phyloP scores from a whole-genome alignment of 2,797 vertebrate species.

The Pseudochirops corinnae region DNA sequence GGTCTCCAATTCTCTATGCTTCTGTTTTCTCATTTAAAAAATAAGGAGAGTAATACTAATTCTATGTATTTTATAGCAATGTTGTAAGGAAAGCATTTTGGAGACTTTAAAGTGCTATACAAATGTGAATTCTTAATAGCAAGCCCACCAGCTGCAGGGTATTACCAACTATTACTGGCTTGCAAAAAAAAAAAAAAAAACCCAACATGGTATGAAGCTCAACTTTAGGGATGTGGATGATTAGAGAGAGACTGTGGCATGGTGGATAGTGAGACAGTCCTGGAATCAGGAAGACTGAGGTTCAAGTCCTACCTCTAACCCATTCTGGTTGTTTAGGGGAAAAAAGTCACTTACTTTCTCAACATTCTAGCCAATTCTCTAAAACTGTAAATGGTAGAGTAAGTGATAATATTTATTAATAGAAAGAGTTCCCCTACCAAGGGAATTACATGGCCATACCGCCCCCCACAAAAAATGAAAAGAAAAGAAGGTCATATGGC shows the following conservation, averaged over 20 bases:
- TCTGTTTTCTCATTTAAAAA: background rate
- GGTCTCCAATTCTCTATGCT: conserved; percentile 1
- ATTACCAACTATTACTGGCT: background rate
- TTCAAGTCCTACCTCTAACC: background rate
- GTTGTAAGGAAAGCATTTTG: background rate
- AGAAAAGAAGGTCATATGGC: background rate
- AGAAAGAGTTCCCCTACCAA: background rate
- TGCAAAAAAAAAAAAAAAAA: background rate
- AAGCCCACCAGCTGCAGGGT: background rate
- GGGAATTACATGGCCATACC: background rate
- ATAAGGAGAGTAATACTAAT: background rate
- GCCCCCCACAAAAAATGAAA: background rate
- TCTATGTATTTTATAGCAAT: background rate
- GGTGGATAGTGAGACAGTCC: background rate
- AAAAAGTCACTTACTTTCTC: background rate
- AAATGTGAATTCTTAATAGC: background rate
- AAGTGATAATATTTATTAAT: background rate
- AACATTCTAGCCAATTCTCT: background rate
- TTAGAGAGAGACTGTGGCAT: background rate
- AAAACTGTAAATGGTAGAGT: background rate
- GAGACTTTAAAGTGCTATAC: background rate
- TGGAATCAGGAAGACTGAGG: background rate
- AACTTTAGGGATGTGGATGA: background rate
- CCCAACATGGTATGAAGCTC: background rate
- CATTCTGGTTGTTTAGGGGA: background rate